Evolutionary conservation across 2,113 vertebrate species (phyloP).

Genomic region (Anoura caudifer): DNA sequence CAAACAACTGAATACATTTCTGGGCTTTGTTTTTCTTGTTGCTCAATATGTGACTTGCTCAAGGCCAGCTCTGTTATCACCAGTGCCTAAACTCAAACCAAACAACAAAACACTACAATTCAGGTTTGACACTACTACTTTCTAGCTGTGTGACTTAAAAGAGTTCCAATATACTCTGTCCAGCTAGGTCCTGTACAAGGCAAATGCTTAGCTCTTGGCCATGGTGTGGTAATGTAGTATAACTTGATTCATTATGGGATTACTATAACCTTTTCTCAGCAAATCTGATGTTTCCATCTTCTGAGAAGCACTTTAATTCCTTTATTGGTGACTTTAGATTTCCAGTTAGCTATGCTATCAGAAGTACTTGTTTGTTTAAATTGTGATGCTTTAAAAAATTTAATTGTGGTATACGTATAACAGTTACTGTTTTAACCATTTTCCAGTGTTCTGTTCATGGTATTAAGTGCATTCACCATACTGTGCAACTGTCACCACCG

Average conservation of each 20-base stretch:
- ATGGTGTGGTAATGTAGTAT: background rate
- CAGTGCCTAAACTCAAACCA: background rate
- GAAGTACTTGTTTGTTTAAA: slow-evolving; percentile 18
- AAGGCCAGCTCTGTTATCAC: background rate
- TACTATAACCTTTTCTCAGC: background rate
- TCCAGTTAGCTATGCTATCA: background rate
- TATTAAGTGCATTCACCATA: background rate
- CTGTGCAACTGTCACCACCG: background rate
- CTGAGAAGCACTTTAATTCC: background rate
- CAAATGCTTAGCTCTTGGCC: background rate
- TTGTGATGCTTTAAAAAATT: background rate
- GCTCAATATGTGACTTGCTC: background rate
- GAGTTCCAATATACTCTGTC: background rate
- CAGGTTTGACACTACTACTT: slow-evolving; percentile 3
- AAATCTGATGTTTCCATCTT: background rate
- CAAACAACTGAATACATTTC: background rate
- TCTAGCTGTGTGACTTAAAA: background rate
- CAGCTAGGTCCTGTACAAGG: background rate
- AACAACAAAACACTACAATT: background rate
- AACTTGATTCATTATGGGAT: background rate
- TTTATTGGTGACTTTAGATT: slow-evolving; percentile 22
- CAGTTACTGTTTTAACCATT: background rate
- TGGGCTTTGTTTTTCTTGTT: slow-evolving; percentile 26
- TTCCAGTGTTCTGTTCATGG: background rate
- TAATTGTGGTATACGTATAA: background rate